Conservation (phyloP, 2,113 vertebrate genomes). For the Anthoscopus minutus region DNA sequence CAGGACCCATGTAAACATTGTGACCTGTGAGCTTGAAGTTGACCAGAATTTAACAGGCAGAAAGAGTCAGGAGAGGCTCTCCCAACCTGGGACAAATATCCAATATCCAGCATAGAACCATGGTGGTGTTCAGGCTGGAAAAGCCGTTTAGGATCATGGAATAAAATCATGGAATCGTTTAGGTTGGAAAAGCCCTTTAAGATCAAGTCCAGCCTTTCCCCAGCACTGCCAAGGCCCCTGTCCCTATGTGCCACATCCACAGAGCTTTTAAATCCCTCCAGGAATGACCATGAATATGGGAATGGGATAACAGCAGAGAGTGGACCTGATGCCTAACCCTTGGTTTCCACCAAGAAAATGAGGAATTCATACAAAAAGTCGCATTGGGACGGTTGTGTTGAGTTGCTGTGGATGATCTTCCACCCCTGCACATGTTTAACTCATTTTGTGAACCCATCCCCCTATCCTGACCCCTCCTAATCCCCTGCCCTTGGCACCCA, state of each 20-base stretch:
- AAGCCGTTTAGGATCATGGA: background rate
- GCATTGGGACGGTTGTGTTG: fast-evolving
- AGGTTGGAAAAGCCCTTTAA: background rate
- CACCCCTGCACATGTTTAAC: background rate
- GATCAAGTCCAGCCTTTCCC: background rate
- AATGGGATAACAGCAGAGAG: background rate
- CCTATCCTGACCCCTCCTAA: background rate
- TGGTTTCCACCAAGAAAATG: background rate
- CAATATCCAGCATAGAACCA: background rate
- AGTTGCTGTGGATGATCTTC: background rate
- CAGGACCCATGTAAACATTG: fast-evolving
- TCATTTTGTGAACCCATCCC: background rate
- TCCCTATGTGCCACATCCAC: background rate
- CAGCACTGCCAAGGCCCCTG: background rate
- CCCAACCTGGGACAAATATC: background rate
- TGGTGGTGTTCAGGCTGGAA: background rate
- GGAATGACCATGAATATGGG: background rate
- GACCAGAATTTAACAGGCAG: background rate
- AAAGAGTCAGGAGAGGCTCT: background rate
- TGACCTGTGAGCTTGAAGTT: background rate
- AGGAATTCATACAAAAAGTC: background rate
- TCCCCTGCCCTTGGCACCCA: background rate
- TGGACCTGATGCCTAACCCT: background rate
- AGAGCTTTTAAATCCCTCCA: background rate
- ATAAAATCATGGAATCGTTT: fast-evolving